A percentile compares a stretch with the other conserved stretches of the same genome.
These are phyloP conservation scores for Epistrophe eligans DNA, from an alignment of 2,888 invertebrate species.

Conservation along the genomic window DNA sequence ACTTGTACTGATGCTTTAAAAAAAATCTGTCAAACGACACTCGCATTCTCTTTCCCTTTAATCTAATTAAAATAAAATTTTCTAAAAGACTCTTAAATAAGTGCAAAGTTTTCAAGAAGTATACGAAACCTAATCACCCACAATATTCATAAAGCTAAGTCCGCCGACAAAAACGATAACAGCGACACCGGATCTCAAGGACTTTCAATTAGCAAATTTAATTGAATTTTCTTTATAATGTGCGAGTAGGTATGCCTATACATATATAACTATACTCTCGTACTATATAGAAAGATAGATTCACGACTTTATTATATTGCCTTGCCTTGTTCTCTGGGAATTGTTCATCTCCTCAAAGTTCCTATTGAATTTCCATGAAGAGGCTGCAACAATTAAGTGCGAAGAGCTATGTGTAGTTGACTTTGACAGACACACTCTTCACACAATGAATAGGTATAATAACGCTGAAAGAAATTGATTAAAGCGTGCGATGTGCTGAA, in stretches of 20 bases:
- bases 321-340: background rate
- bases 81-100: background rate
- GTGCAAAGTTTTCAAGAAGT: background rate
- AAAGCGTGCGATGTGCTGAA: too few relatives aligned
- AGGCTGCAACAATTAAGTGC: background rate
- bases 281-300: background rate
- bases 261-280: too few relatives aligned
- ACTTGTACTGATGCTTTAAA: background rate
- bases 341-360: background rate
- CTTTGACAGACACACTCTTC: background rate
- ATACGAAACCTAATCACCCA: background rate
- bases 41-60: background rate
- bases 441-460: background rate
- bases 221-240: background rate
- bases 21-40: background rate
- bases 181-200: background rate
- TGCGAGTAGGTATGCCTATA: too few relatives aligned
- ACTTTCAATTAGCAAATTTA: slow-evolving; percentile 2
- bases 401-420: background rate
- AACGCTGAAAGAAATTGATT: background rate
- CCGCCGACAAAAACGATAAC: background rate
- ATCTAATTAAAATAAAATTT: background rate
- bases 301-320: background rate
- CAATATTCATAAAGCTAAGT: background rate
- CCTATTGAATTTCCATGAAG: background rate